phyloP scores from a whole-genome alignment of 2,113 vertebrate genomes.

The Myodes glareolus region DNA sequence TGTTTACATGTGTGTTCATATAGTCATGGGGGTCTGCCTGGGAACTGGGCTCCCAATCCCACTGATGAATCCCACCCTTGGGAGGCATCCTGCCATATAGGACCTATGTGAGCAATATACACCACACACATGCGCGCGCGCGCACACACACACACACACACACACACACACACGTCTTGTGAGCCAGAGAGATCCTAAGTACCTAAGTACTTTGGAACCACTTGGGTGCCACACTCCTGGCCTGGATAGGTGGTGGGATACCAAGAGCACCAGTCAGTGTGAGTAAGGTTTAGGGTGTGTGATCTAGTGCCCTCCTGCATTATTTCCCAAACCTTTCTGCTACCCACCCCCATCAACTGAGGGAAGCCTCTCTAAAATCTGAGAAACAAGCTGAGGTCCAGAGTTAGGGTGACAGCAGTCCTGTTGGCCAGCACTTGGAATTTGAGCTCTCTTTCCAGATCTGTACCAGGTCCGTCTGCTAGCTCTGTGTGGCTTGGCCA shows the following conservation, averaged over 20 bases:
- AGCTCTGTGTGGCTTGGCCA: neutral
- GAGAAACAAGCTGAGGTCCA: neutral
- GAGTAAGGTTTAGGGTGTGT: too few species aligned
- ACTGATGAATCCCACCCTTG: accelerated
- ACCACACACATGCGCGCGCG: neutral
- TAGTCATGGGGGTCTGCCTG: accelerated
- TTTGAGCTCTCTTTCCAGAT: neutral
- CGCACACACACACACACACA: neutral
- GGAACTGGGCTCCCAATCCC: neutral
- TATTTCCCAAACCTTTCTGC: neutral
- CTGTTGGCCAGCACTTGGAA: neutral
- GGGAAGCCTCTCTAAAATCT: neutral
- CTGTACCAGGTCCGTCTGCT: accelerated
- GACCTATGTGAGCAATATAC: neutral
- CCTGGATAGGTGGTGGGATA: accelerated
- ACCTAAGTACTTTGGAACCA: neutral
- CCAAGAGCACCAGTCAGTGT: neutral
- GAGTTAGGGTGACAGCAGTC: neutral
- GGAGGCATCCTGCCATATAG: too few species aligned
- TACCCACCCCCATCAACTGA: neutral
- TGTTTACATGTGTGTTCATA: neutral
- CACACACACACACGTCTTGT: neutral
- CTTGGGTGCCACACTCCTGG: neutral
- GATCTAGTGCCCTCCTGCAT: neutral
- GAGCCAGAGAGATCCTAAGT: neutral